Evolutionary conservation across 2,797 vertebrate species (phyloP).

Genomic region (Emys orbicularis): DNA sequence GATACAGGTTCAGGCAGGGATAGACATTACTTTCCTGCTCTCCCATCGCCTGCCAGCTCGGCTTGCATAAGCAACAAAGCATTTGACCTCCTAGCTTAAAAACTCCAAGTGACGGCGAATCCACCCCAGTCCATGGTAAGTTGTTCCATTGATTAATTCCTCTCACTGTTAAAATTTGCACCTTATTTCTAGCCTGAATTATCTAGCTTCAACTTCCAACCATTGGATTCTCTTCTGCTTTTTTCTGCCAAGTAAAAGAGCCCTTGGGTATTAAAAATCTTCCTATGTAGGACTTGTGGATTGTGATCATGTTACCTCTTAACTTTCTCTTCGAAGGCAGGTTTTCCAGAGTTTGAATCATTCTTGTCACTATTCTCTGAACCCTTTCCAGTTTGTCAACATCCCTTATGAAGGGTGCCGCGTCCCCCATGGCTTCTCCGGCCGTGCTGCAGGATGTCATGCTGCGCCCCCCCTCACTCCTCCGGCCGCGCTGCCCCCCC

Average conservation of each 20-base stretch:
- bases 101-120: accelerated
- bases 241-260: neutral
- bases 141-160: neutral
- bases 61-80: no score
- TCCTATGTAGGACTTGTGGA: accelerated
- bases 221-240: neutral
- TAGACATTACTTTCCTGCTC: no score
- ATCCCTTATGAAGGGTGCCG: neutral
- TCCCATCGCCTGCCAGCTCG: no score
- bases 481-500: no score
- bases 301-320: neutral
- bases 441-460: no score
- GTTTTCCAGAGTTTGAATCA: accelerated
- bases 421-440: no score
- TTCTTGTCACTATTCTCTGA: neutral
- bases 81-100: no score
- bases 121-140: accelerated
- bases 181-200: neutral
- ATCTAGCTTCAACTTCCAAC: neutral
- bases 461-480: no score
- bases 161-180: neutral
- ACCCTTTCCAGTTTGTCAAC: neutral
- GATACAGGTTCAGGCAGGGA: no score
- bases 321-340: neutral
- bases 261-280: neutral